Evolutionary conservation across 2,113 vertebrate species (phyloP).

Genomic region (Todiramphus saurophagus): DNA sequence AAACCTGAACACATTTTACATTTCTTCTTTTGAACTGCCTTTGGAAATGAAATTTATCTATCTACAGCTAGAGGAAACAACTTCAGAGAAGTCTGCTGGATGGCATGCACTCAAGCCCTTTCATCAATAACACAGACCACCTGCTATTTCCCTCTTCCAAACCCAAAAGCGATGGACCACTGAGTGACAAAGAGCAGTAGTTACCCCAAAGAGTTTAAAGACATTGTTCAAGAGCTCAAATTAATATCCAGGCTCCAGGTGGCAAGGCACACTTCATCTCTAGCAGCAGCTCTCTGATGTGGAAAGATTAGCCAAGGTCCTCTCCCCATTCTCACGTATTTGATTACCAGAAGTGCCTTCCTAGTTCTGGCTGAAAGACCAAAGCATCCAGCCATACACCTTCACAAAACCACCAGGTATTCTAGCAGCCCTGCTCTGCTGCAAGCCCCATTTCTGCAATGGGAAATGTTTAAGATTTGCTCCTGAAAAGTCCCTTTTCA

Average conservation of each 20-base stretch:
- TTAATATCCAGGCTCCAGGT: not conserved
- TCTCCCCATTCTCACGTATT: not conserved
- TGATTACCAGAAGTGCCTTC: not conserved
- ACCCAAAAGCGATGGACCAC: accelerated
- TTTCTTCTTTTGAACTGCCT: not conserved
- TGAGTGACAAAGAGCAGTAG: not conserved
- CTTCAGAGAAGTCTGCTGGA: not conserved
- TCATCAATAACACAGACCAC: not conserved
- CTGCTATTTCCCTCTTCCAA: not conserved
- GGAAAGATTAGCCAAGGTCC: not conserved
- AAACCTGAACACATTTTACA: not conserved
- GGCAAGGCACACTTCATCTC: not conserved
- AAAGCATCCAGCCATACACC: not conserved
- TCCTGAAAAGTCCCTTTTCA: not conserved
- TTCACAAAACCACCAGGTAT: not conserved
- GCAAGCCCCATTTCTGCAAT: not conserved
- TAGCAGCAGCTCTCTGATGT: not conserved
- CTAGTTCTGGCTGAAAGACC: not conserved
- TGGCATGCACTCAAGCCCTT: not conserved
- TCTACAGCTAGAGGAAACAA: not conserved
- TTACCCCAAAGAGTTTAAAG: not conserved
- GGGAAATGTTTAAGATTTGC: not conserved
- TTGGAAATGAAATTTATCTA: not conserved
- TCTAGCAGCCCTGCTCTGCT: not conserved
- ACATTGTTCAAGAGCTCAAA: not conserved